phyloP scores from a whole-genome alignment of 2,888 invertebrate species.

The Selenia dentaria region DNA sequence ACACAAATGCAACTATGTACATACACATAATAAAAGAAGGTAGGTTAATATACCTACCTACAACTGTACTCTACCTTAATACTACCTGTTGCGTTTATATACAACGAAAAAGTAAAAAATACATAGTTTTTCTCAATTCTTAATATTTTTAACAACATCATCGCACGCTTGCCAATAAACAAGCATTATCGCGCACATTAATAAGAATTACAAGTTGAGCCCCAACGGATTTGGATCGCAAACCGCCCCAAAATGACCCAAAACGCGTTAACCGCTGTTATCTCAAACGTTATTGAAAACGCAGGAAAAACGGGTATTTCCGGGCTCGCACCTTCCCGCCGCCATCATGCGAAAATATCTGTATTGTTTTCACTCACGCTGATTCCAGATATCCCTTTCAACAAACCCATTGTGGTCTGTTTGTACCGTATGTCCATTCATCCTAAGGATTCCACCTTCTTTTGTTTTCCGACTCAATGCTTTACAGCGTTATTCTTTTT shows the following conservation, averaged over 20 bases:
- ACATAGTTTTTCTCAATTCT: too few species aligned
- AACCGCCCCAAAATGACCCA: conserved; percentile 2
- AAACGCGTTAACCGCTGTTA: conserved; percentile 9
- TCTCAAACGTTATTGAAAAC: conserved; percentile 23
- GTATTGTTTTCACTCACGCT: conserved; percentile 49
- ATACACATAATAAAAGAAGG: too few species aligned
- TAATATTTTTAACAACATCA: too few species aligned
- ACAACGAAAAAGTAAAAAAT: too few species aligned
- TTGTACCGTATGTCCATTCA: conserved; percentile 54
- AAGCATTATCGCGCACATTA: conserved; percentile 17
- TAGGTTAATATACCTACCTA: too few species aligned
- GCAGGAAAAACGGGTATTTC: conserved; percentile 15
- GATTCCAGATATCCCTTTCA: conserved; percentile 56
- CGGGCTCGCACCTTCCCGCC: conserved; percentile 28
- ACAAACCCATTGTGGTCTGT: conserved; percentile 48
- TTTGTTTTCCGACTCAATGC: conserved; percentile 59
- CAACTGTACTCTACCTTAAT: too few species aligned
- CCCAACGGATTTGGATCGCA: not conserved
- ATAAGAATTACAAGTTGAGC: conserved; percentile 16
- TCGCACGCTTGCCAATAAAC: conserved; percentile 5
- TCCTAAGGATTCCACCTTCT: conserved; percentile 48
- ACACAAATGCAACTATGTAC: too few species aligned
- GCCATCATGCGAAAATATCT: conserved; percentile 44
- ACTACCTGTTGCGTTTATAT: too few species aligned
- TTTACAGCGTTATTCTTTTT: conserved; percentile 45